Base-by-base conservation (phyloP, 2,113 vertebrate genomes). In the Dasyornis broadbenti region DNA sequence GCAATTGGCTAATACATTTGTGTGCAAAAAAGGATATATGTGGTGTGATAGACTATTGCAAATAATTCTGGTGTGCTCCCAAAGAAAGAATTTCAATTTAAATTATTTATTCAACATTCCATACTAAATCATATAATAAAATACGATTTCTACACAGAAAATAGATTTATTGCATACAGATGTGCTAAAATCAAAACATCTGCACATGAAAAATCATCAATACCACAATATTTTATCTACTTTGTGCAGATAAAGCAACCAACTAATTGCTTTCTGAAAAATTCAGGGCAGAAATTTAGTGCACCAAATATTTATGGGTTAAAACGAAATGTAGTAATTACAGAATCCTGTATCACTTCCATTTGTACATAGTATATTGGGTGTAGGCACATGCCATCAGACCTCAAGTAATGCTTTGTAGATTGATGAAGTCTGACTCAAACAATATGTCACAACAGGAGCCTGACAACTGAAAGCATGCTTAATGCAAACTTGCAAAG, bases 81-180 rank as follows among this genome's bases (percentile, higher is more conserved):
- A 96, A 92, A 66, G 77, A 95, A 97, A 95, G 45, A 94, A 85
- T 94, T 96, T 89, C 71, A 89, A 96, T 96, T 96, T 96, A 92
- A 96, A 94, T 97, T 97, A 97, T 98, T 98, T 97, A 98, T 97
- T 96, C 94, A 97, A 96, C 97, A 96, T 96, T 97, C 97, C 94
- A 95, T 95, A 90, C 96, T 90, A 97, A 98, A 97, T 97, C 96
- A 92, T 91, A 97, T 96, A 96, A 97, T 97, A 97, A 98, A 98
- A 97, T 95, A 88, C 75, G 28, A 40, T 93, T 92, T 94, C 97
- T 96, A 96, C 92, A 93, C 75, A 95, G 97, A 97, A 96, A 94
- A 95, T 91, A 86, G 95, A 95, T 96, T 97, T 97, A 97, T 97
- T 97, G 90, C 94, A 97, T 73, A 71, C 97, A 98, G 98, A 98